phyloP scores from a whole-genome alignment of 1,140 invertebrate genomes.

The Calliphora vicina region DNA sequence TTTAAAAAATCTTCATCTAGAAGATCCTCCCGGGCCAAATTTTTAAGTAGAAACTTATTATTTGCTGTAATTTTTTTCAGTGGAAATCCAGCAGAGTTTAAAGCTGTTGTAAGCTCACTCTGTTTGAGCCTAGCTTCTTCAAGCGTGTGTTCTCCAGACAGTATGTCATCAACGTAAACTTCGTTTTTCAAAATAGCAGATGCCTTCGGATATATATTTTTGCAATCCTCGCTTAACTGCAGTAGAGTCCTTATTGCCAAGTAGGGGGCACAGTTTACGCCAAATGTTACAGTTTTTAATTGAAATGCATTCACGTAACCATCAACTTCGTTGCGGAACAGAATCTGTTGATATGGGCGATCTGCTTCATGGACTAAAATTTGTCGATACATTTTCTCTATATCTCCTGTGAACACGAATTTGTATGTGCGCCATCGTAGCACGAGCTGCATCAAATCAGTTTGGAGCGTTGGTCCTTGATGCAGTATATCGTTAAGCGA shows the following conservation, averaged over 20 bases:
- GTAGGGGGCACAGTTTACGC: neutral
- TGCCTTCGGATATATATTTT: neutral
- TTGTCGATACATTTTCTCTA: conserved; percentile 23
- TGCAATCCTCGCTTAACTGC: neutral
- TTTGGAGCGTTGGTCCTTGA: neutral
- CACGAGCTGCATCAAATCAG: neutral
- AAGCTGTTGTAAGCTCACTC: neutral
- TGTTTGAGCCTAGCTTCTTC: neutral
- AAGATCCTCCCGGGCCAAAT: neutral
- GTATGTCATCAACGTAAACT: conserved; percentile 20
- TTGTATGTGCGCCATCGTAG: neutral
- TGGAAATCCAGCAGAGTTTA: neutral
- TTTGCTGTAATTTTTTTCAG: neutral
- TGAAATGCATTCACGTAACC: neutral
- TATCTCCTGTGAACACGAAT: conserved; percentile 20
- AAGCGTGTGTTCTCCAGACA: conserved; percentile 4
- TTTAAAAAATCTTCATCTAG: neutral
- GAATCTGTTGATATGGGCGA: conserved; percentile 10
- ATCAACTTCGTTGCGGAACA: neutral
- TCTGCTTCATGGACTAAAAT: conserved; percentile 8
- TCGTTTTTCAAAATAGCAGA: neutral
- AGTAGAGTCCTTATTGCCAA: neutral
- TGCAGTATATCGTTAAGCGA: neutral
- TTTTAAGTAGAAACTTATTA: neutral
- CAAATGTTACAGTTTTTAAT: conserved; percentile 26